Conservation (phyloP, 1,140 invertebrate genomes). For the Tenebrio molitor region DNA sequence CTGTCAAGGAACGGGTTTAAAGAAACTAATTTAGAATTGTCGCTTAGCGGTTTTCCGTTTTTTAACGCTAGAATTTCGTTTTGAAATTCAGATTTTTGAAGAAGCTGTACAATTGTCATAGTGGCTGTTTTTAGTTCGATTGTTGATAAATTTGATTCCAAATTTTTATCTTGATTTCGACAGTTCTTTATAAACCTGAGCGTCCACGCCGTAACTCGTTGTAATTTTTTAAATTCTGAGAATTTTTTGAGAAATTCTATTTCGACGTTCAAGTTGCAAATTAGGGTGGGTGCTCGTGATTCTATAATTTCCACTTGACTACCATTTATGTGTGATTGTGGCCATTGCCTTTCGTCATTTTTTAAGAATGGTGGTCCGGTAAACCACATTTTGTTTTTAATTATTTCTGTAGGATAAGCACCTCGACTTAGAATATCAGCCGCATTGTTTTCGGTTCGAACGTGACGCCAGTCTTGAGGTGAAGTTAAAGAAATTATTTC, state of each 20-base stretch:
- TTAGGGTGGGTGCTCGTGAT: not conserved
- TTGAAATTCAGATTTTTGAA: too few relatives aligned
- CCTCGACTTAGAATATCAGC: constrained; percentile 30
- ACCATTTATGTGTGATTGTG: not conserved
- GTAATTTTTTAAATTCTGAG: constrained; percentile 1
- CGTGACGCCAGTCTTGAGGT: constrained; percentile 32
- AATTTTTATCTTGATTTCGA: too few relatives aligned
- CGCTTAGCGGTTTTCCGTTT: too few relatives aligned
- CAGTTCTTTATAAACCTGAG: not conserved
- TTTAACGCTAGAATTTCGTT: too few relatives aligned
- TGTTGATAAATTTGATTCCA: too few relatives aligned
- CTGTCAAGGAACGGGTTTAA: too few relatives aligned
- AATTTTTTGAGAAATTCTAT: not conserved
- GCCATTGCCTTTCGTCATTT: not conserved
- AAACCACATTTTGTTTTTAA: constrained; percentile 3
- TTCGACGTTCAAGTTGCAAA: not conserved
- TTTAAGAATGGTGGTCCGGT: not conserved
- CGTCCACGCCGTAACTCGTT: not conserved
- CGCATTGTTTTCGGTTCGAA: constrained; percentile 32
- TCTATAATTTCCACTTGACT: not conserved
- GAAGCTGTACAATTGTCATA: too few relatives aligned
- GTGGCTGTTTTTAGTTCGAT: too few relatives aligned
- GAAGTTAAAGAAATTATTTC: constrained; percentile 40
- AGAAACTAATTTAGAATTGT: too few relatives aligned
- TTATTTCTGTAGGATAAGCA: not conserved